Evolutionary conservation across 2,888 invertebrate genomes (phyloP), one percentile per base, ranked within the genome.

Genomic region (Ichneumoninae sp.): DNA sequence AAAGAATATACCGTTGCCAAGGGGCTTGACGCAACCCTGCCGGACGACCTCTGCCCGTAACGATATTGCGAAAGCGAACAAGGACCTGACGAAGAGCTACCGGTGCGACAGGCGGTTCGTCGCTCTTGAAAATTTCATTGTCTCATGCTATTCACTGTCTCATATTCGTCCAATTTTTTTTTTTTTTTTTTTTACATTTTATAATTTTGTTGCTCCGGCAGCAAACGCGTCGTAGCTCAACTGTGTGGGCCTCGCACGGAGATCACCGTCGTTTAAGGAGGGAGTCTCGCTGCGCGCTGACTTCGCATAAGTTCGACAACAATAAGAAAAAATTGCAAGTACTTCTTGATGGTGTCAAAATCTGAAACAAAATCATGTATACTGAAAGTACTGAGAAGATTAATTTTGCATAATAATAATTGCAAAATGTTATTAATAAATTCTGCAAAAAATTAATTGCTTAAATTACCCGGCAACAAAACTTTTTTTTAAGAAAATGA

Each of bases 1-100:
- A 47, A 26, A 65, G 63, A 65, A 50, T 65, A n/a, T 47, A 75
- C 13, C 44, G 63, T 75, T 19, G 65, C 50, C 74, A 63, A 63
- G 26, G 33, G 74, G 47, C 63, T 73, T 68, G n/a, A 26, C 66
- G 78, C 40, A 30, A 60, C 57, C 68, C 3, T 7, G 13, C 75
- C 19, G 60, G 60, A 50, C 47, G 44, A 47, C 13, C 57, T 22
- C 26, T 13, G 22, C 54, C 22, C 22, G 26, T 57, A 57, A 57
- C 57, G 22, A 57, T 26, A 57, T 26, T 57, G 26, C 57, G 10
- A 57, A 26, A 57, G 26, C 8, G 26, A 57, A 57, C 5, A 26
- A 26, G 57, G 13, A 4, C 22, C 0, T 13, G 22, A 16, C 54
- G 22, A 0, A 10, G 57, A 57, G 57, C 57, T 26, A 22, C 26